A percentile compares a stretch with the other conserved stretches of the same genome.
phyloP scores from a whole-genome alignment of 2,888 invertebrate species.

The Nephrotoma flavescens region DNA sequence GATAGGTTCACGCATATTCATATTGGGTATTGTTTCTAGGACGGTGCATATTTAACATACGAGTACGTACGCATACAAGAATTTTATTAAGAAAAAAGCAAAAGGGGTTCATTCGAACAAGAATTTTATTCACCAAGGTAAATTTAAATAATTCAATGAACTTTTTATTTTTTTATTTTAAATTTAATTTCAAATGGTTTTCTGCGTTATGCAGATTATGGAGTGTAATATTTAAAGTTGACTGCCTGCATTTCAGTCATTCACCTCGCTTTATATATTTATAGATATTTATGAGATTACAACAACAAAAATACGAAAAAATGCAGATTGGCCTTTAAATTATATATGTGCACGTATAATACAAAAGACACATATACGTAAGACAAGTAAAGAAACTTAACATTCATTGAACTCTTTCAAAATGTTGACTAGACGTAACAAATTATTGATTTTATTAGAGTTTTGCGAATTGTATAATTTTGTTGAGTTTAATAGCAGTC shows the following conservation, averaged over 20 bases:
- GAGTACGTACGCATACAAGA: neutral
- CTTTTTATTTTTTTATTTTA: neutral
- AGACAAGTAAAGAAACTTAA: neutral
- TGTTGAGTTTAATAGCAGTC: neutral
- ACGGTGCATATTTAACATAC: neutral
- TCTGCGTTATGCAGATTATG: neutral
- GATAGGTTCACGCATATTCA: neutral
- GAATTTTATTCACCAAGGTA: neutral
- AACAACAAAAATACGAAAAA: neutral
- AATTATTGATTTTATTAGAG: neutral
- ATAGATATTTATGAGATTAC: neutral
- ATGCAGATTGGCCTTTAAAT: neutral
- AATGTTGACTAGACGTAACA: neutral
- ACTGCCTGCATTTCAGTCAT: neutral
- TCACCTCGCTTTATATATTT: neutral
- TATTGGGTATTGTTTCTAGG: neutral
- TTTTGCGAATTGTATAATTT: neutral
- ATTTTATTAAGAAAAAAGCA: neutral
- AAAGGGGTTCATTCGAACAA: neutral
- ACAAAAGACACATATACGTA: neutral
- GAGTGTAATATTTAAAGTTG: neutral
- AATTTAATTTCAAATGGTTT: neutral
- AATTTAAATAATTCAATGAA: neutral
- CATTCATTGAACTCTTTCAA: neutral
- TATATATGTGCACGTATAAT: neutral